A percentile compares a stretch with the other conserved stretches of the same genome.
These are phyloP conservation scores for Alcedo quadribrachys DNA, from an alignment of 2,797 vertebrate species.

Conservation along the genomic window DNA sequence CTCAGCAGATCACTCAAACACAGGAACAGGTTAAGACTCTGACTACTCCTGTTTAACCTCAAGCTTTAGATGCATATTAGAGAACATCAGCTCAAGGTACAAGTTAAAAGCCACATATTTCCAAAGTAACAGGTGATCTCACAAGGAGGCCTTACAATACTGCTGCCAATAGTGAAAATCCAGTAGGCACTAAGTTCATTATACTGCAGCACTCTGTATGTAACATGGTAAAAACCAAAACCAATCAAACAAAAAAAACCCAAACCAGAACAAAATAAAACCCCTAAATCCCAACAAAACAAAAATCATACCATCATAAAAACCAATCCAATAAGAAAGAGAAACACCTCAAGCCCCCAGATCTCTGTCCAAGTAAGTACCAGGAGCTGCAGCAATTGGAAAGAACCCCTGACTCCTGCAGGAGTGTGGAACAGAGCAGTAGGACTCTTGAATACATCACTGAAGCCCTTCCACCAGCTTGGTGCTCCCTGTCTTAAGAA, in stretches of 20 bases:
- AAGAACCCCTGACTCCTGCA: background rate
- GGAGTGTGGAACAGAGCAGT: background rate
- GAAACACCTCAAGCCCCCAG: background rate
- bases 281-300: background rate
- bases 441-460: background rate
- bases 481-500: background rate
- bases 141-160: constrained; percentile 41
- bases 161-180: constrained; percentile 42
- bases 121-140: background rate
- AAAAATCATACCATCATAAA: background rate
- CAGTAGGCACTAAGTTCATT: constrained; percentile 55
- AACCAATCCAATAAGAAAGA: background rate
- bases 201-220: constrained; percentile 27
- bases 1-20: background rate
- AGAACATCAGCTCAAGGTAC: background rate
- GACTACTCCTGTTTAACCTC: background rate
- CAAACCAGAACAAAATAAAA: background rate
- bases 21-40: background rate
- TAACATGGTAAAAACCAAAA: background rate
- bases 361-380: background rate
- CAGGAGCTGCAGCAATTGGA: background rate
- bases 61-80: background rate
- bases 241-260: background rate
- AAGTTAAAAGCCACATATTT: background rate
- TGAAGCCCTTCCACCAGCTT: background rate